phyloP scores from a whole-genome alignment of 2,797 vertebrate species.

The Acrossocheilus fasciatus region DNA sequence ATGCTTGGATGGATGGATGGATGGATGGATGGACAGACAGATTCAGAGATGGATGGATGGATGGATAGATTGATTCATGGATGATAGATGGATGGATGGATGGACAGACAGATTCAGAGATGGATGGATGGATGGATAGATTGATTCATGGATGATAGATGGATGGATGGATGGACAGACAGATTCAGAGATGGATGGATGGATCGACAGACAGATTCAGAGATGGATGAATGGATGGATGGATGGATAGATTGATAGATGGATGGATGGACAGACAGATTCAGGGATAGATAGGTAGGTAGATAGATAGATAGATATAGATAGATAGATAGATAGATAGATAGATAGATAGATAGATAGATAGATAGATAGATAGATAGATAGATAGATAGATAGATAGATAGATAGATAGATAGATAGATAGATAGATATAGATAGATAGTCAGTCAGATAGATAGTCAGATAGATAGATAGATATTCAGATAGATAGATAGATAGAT shows the following conservation, averaged over 20 bases:
- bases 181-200: not conserved
- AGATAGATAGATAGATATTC: accelerated
- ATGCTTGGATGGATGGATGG: not conserved
- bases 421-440: not conserved
- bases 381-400: not conserved
- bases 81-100: not conserved
- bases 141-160: not conserved
- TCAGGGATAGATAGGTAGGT: too few species aligned
- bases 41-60: not conserved
- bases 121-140: not conserved
- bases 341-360: too few species aligned
- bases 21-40: not conserved
- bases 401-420: not conserved
- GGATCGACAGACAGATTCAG: not conserved
- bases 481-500: not conserved
- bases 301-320: too few species aligned
- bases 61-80: not conserved
- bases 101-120: not conserved
- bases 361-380: too few species aligned
- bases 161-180: accelerated
- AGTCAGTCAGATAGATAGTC: too few species aligned
- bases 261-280: not conserved
- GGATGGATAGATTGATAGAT: not conserved
- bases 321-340: not conserved
- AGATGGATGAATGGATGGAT: not conserved